Evolutionary conservation across 2,888 invertebrate species (phyloP).

Genomic region (Stenotaenia linearis): DNA sequence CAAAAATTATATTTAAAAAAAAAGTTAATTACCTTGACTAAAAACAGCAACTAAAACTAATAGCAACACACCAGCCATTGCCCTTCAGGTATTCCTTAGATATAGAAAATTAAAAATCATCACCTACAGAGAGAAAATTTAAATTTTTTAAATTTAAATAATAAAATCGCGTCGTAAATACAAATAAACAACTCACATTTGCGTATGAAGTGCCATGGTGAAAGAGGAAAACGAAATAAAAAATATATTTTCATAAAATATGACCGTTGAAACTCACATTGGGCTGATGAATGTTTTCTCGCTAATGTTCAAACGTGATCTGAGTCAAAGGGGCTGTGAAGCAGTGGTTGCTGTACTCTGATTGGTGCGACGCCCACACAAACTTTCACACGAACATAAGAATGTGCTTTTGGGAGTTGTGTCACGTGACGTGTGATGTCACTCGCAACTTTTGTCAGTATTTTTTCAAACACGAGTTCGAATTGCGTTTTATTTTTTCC

Average conservation of each 20-base stretch:
- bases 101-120: background rate
- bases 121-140: background rate
- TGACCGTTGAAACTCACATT: background rate
- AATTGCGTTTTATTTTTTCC: background rate
- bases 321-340: background rate
- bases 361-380: conserved; percentile 5
- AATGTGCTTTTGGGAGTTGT: background rate
- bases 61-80: background rate
- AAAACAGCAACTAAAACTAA: background rate
- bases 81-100: background rate
- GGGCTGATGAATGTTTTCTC: background rate
- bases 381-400: background rate
- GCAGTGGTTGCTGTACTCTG: conserved; percentile 15
- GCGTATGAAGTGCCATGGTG: background rate
- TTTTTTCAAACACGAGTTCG: background rate
- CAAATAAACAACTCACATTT: background rate
- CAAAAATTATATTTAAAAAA: background rate
- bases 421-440: background rate
- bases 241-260: background rate
- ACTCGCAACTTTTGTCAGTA: background rate
- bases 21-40: background rate
- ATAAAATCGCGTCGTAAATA: background rate
- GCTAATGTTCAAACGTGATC: background rate
- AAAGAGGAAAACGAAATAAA: background rate
- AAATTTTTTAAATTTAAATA: background rate